Percentiles rank a stretch among this genome's conserved stretches.
Conservation (phyloP, 2,888 invertebrate species). For the Callyntrura guangdongensis region DNA sequence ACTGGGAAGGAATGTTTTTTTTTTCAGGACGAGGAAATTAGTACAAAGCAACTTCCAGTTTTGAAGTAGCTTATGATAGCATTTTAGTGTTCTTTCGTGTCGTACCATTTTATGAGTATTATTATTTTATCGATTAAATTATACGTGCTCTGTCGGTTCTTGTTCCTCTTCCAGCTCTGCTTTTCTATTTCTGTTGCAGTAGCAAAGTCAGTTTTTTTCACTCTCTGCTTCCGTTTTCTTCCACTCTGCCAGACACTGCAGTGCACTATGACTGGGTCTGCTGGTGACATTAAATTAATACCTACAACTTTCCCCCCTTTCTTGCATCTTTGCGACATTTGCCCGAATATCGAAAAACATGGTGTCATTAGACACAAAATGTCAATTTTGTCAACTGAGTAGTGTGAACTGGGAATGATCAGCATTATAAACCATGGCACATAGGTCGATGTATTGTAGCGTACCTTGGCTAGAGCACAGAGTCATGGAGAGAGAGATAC, state of each 20-base stretch:
- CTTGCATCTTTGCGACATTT: neutral
- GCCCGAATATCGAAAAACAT: neutral
- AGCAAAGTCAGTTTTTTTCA: constrained; percentile 15
- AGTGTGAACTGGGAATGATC: neutral
- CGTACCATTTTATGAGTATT: constrained; percentile 36
- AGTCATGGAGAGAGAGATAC: too few species aligned
- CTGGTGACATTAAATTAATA: constrained; percentile 37
- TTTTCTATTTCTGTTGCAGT: neutral
- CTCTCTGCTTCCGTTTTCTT: neutral
- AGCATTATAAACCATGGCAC: constrained; percentile 3
- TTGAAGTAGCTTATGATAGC: constrained; percentile 9
- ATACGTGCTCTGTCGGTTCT: constrained; percentile 15
- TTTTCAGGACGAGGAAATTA: constrained; percentile 8
- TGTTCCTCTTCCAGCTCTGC: neutral
- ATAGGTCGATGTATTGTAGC: too few species aligned
- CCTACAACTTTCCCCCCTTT: neutral
- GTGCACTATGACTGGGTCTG: constrained; percentile 9
- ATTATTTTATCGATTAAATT: constrained; percentile 76
- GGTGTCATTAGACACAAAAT: neutral
- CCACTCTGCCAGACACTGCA: constrained; percentile 2
- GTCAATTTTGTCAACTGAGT: too few species aligned
- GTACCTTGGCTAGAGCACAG: too few species aligned
- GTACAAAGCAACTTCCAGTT: constrained; percentile 16
- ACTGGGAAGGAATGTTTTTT: neutral
- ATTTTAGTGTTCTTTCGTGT: constrained; percentile 19